Conservation (phyloP, 2,797 vertebrate species). For the Hafferia zeledoni region DNA sequence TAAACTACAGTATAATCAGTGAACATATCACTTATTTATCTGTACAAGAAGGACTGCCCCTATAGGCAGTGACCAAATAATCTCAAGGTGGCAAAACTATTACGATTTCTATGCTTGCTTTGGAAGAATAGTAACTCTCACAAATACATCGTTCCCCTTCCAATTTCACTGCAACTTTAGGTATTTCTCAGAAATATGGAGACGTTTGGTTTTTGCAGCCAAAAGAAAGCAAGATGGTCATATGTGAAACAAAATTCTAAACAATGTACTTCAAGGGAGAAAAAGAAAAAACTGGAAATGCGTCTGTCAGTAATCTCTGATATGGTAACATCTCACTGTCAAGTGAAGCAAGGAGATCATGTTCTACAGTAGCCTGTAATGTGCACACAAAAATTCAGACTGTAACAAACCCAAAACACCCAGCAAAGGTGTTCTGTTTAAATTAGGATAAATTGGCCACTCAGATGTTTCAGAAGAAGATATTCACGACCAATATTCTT, state of each 20-base stretch:
- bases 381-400: neutral
- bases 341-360: neutral
- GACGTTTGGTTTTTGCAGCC: neutral
- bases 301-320: neutral
- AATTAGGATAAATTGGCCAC: neutral
- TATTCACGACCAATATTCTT: neutral
- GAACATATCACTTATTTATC: slow-evolving; percentile 56
- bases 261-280: neutral
- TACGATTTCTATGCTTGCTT: slow-evolving; percentile 56
- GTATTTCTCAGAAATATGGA: slow-evolving; percentile 13
- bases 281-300: neutral
- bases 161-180: neutral
- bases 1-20: slow-evolving; percentile 60
- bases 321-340: neutral
- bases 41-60: slow-evolving; percentile 49
- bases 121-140: slow-evolving; percentile 65
- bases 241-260: neutral
- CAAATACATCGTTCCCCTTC: neutral
- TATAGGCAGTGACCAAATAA: slow-evolving; percentile 62
- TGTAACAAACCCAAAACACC: neutral
- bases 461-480: neutral
- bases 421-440: neutral
- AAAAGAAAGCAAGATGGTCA: neutral
- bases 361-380: neutral
- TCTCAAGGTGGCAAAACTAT: slow-evolving; percentile 71